A percentile compares a stretch with the other conserved stretches of the same genome.
phyloP scores from a whole-genome alignment of 2,113 vertebrate genomes.

The Platichthys flesus region DNA sequence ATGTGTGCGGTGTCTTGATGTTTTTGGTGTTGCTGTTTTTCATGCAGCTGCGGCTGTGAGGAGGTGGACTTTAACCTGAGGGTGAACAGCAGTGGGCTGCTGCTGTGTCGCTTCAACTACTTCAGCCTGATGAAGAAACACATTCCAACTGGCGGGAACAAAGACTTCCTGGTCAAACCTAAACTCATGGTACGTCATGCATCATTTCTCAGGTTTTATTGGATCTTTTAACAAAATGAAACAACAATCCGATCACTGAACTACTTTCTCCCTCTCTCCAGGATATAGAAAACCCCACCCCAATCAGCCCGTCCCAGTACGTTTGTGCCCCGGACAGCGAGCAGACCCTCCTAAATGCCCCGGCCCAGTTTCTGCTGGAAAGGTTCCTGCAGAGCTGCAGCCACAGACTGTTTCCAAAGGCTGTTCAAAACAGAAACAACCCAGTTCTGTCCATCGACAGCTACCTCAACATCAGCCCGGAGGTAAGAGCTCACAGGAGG shows the following conservation, averaged over 20 bases:
- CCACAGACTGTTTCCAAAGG: constrained; percentile 93
- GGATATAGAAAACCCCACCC: constrained; percentile 86
- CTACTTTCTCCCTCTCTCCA: constrained; percentile 55
- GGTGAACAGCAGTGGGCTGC: constrained; percentile 92
- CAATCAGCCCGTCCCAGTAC: constrained; percentile 91
- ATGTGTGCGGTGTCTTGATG: background rate
- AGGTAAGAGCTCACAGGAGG: constrained; percentile 82
- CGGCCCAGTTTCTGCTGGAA: constrained; percentile 95
- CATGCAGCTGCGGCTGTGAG: constrained; percentile 92
- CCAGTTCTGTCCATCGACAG: constrained; percentile 94
- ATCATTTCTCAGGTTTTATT: background rate
- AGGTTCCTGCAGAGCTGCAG: constrained; percentile 94
- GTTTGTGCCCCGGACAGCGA: constrained; percentile 97
- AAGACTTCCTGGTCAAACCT: constrained; percentile 91
- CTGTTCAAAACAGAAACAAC: constrained; percentile 88
- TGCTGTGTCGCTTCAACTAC: constrained; percentile 96
- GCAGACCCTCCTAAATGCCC: constrained; percentile 92
- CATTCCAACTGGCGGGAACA: constrained; percentile 91
- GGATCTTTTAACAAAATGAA: background rate
- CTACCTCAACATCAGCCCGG: constrained; percentile 94
- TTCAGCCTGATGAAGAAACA: constrained; percentile 99
- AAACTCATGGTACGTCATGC: constrained; percentile 88
- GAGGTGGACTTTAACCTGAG: constrained; percentile 97
- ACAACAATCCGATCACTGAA: background rate
- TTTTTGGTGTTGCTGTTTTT: background rate